phyloP scores from a whole-genome alignment of 2,113 vertebrate species.

The Leucopsar rothschildi region DNA sequence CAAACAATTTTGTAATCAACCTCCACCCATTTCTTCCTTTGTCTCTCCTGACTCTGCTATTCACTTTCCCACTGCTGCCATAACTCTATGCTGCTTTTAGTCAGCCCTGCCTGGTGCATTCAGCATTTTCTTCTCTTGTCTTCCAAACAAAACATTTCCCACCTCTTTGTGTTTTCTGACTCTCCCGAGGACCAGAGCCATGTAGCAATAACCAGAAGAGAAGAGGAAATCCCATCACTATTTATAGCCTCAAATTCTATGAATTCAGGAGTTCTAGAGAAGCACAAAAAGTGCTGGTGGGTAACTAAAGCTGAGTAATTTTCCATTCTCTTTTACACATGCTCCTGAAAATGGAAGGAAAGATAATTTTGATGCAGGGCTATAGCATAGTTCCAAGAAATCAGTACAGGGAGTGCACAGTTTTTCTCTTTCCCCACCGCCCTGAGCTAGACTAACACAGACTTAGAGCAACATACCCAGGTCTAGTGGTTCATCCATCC shows the following conservation, averaged over 20 bases:
- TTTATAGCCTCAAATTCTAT: not conserved
- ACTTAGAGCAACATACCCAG: not conserved
- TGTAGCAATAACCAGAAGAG: not conserved
- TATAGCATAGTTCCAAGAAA: not conserved
- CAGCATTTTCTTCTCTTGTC: not conserved
- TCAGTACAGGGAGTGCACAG: not conserved
- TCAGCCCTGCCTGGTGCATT: not conserved
- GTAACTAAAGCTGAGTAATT: not conserved
- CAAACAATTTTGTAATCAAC: not conserved
- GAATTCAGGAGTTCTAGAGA: not conserved
- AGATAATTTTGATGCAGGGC: not conserved
- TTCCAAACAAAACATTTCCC: slow-evolving; percentile 23
- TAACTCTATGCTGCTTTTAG: not conserved
- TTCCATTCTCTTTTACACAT: not conserved
- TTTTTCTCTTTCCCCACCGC: not conserved
- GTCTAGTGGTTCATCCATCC: not conserved
- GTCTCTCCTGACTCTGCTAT: not conserved
- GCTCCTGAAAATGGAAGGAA: not conserved
- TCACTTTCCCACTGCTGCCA: not conserved
- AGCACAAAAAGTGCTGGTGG: not conserved
- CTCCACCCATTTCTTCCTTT: not conserved
- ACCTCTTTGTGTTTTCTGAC: slow-evolving; percentile 40
- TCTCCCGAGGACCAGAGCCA: not conserved
- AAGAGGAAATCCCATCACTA: not conserved
- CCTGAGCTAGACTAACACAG: not conserved